phyloP scores from a whole-genome alignment of 2,888 invertebrate genomes.

The Adelphocoris suturalis region DNA sequence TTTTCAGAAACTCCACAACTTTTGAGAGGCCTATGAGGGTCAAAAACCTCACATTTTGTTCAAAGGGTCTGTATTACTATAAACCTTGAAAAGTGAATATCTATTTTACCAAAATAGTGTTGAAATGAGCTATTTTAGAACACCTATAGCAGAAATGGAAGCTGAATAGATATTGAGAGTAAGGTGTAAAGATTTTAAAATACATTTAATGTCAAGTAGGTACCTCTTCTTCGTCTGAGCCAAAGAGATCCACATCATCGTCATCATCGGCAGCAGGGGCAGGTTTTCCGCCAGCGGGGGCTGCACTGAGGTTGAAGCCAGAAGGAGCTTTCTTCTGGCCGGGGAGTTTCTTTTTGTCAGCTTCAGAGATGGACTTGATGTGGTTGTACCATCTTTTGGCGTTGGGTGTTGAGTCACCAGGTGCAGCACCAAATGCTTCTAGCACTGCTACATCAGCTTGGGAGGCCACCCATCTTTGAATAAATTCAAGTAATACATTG shows the following conservation, averaged over 20 bases:
- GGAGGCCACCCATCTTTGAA: conserved; percentile 87
- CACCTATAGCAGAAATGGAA: too few relatives aligned
- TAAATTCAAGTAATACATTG: background rate
- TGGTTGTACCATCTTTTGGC: conserved; percentile 96
- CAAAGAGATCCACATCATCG: conserved; percentile 93
- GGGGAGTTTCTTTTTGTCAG: conserved; percentile 80
- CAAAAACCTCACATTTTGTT: too few relatives aligned
- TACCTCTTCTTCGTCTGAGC: conserved; percentile 92
- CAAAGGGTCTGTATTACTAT: too few relatives aligned
- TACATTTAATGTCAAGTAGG: too few relatives aligned
- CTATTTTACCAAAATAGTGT: too few relatives aligned
- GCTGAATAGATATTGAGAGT: too few relatives aligned
- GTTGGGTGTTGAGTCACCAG: conserved; percentile 84
- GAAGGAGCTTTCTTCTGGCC: conserved; percentile 84
- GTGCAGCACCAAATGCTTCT: conserved; percentile 87
- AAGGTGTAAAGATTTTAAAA: too few relatives aligned
- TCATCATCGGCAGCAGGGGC: conserved; percentile 83
- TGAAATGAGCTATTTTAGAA: too few relatives aligned
- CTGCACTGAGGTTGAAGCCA: conserved; percentile 77
- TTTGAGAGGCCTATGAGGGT: too few relatives aligned
- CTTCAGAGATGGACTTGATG: conserved; percentile 88
- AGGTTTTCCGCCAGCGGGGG: conserved; percentile 76
- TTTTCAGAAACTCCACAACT: too few relatives aligned
- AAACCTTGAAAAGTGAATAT: too few relatives aligned
- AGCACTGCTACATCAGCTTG: conserved; percentile 92